Evolutionary conservation across 1,140 invertebrate species (phyloP), one percentile per base, ranked within the genome.

Genomic region (Charaxes varanes): DNA sequence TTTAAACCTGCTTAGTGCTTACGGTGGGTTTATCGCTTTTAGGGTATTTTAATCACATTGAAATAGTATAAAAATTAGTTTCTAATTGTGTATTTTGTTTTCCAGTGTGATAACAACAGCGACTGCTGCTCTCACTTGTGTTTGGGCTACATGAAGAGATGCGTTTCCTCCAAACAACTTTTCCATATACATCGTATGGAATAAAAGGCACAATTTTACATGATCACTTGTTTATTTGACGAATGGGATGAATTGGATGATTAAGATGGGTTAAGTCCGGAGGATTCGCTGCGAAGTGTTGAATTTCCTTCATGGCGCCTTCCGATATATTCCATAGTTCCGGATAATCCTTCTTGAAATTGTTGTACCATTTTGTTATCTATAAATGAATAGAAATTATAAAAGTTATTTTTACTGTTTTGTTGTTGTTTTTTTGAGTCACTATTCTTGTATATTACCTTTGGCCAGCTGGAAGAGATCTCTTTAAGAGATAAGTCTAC

Each of bases 241-340:
- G 81, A 8, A 88, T 70, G 11, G 90, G 90, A 83, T 92, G 90
- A 45, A 91, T 87, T n/a, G 91, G 90, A 74, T 92, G 90, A 18
- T 87, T 77, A 73, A 92, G 83, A 44, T 87, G 71, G 5, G 87
- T 87, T 14, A 92, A 57, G 73, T 92, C 88, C 2, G 91, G 91
- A 5, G 89, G 90, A 81, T 91, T 90, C 14, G 87, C 87, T 21
- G 87, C 87, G 50, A 89, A 91, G 6, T 87, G 68, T 36, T 66
- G 80, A 4, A 93, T 86, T 62, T 90, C 89, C 41, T 87, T 86
- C 88, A 92, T 89, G 11, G 88, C 90, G 12, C 51, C 84, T 44
- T 85, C 87, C 0, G 87, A 88, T 19, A 92, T 90, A 48, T 86
- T 80, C 91, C 91, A 93, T 14, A 92, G 60, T 6, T 88, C 84